Percentiles rank a stretch among this genome's conserved stretches.
Conservation (phyloP, 2,888 invertebrate genomes). For the Aleiodes testaceus region DNA sequence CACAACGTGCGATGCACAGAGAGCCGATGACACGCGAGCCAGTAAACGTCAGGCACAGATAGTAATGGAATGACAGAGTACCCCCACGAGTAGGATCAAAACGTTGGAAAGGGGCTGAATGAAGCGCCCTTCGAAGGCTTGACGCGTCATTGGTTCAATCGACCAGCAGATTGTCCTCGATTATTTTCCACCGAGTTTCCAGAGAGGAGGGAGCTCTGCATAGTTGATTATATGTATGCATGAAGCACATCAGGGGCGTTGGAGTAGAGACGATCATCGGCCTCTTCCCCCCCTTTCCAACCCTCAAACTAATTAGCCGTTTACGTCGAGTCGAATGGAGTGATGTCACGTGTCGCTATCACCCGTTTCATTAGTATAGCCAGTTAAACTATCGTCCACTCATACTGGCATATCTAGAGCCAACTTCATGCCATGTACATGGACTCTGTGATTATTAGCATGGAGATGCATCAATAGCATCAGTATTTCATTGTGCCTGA, state of each 20-base stretch:
- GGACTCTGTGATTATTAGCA: slow-evolving; percentile 23
- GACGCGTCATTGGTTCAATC: slow-evolving; percentile 45
- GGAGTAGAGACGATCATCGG: slow-evolving; percentile 37
- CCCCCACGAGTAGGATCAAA: slow-evolving; percentile 44
- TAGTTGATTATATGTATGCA: slow-evolving; percentile 32
- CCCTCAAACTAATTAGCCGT: slow-evolving; percentile 42
- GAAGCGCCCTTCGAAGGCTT: slow-evolving; percentile 34
- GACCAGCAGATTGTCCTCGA: slow-evolving; percentile 64
- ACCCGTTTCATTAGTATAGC: slow-evolving; percentile 25
- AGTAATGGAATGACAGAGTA: slow-evolving; percentile 63
- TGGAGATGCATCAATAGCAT: slow-evolving; percentile 4
- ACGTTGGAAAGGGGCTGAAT: slow-evolving; percentile 25
- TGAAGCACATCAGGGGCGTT: slow-evolving; percentile 33
- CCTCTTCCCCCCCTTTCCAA: neutral
- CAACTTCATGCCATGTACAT: slow-evolving; percentile 25
- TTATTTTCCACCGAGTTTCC: slow-evolving; percentile 54
- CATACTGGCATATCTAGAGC: slow-evolving; percentile 28
- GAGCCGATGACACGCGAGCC: slow-evolving; percentile 55
- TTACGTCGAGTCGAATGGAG: slow-evolving; percentile 37
- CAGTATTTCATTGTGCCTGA: too few relatives aligned
- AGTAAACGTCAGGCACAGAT: slow-evolving; percentile 68
- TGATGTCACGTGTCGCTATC: slow-evolving; percentile 42
- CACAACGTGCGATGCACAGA: slow-evolving; percentile 42
- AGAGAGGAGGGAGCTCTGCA: slow-evolving; percentile 21
- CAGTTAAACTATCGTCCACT: slow-evolving; percentile 32